Evolutionary conservation across 2,888 invertebrate genomes (phyloP).

Genomic region (Drosophila prolongata): DNA sequence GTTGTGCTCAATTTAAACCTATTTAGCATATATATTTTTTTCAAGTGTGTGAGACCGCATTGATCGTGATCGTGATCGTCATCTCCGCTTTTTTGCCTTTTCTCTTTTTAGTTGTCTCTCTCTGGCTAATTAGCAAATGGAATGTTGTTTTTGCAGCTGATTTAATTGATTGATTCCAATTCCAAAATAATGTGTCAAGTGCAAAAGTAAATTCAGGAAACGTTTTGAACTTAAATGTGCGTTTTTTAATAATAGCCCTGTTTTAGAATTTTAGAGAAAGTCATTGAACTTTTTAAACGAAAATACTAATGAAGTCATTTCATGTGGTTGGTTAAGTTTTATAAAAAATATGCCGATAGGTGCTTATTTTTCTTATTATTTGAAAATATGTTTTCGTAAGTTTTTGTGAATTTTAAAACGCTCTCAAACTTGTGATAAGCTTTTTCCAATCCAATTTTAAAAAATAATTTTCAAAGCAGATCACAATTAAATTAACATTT

Average conservation of each 20-base stretch:
- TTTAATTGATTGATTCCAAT: slow-evolving; percentile 40
- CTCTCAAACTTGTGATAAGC: no score
- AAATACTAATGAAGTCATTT: background rate
- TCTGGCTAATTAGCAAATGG: slow-evolving; percentile 24
- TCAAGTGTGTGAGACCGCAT: slow-evolving; percentile 18
- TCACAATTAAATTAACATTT: no score
- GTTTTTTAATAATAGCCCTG: background rate
- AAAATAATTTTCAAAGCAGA: background rate
- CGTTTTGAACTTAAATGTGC: background rate
- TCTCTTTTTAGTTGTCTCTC: background rate
- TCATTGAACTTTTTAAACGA: slow-evolving; percentile 2
- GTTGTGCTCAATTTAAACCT: slow-evolving; percentile 22
- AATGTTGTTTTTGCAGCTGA: slow-evolving; percentile 21
- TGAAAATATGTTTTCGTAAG: no score
- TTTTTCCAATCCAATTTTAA: background rate
- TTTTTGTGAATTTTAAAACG: no score
- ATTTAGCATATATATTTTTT: slow-evolving; percentile 28
- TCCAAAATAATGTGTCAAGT: slow-evolving; percentile 17
- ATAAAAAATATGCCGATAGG: no score
- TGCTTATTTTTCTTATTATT: no score
- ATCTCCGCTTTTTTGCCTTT: slow-evolving; percentile 18
- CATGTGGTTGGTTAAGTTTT: no score
- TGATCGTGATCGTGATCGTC: slow-evolving; percentile 38
- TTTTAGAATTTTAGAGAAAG: background rate
- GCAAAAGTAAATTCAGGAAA: slow-evolving; percentile 23